Evolutionary conservation across 2,888 invertebrate genomes (phyloP), one percentile per base, ranked within the genome.

Genomic region (Cantharis rufa): DNA sequence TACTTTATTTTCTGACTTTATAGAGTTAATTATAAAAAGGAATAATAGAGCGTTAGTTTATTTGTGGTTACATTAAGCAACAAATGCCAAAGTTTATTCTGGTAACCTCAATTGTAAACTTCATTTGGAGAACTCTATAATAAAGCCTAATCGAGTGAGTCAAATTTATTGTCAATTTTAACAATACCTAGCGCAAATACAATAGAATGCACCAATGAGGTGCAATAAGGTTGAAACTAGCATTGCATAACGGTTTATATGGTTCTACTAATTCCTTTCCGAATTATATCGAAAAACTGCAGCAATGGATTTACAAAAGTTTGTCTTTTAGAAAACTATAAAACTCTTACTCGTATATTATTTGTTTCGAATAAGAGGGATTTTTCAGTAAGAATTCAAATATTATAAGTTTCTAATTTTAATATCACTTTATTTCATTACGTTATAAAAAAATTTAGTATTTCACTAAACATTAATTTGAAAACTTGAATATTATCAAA

Each of bases 101-200:
- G 62, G 63, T 61, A 72, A 61, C 61, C 48, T 76, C 72, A 76
- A 76, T 62, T 69, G 69, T 24, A 61, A 48, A 66, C 69, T 71
- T 69, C 62, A 68, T 15, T 70, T 70, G 24, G 64, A 70, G 64
- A 72, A 72, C n/a, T 76, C 66, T 13, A 48, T 64, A 32, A 15
- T 72, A 66, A 72, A 72, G 72, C 72, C 15, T 70, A 72, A 76
- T 76, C 72, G 76, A 62, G 70, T 28, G 72, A 64, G 70, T 15
- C 28, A 66, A 72, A 76, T 76, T 76, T 76, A 76, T 76, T 72
- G 63, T 72, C 70, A 76, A 70, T 76, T 76, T 76, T 72, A 75
- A 76, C 76, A 76, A 76, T 76, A 64, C 71, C 71, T 69, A 64
- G 21, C 66, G 62, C 7, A 15, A 66, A 62, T 72, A 24, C 63